A percentile compares a stretch with the other conserved stretches of the same genome.
Conservation (phyloP, 1,140 invertebrate species). For the Drusus annulatus region DNA sequence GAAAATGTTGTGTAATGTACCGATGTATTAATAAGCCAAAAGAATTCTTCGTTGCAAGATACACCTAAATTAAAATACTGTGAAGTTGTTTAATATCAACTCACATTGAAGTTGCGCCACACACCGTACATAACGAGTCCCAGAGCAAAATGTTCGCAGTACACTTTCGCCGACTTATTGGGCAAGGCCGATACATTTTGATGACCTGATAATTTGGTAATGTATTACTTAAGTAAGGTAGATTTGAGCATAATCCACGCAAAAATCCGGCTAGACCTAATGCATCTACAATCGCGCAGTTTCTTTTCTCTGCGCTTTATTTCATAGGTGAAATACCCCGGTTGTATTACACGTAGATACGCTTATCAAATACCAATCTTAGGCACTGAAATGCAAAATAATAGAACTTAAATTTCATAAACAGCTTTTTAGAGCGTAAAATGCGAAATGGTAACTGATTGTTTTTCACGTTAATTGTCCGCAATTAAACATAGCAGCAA, state of each 20-base stretch:
- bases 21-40: no score
- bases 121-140: slow-evolving; percentile 43
- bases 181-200: slow-evolving; percentile 49
- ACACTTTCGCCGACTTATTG: slow-evolving; percentile 47
- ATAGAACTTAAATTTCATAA: no score
- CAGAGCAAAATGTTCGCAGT: slow-evolving; percentile 45
- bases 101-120: slow-evolving; percentile 24
- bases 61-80: neutral
- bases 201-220: slow-evolving; percentile 44
- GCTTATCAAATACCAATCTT: no score
- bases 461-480: no score
- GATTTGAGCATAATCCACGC: slow-evolving; percentile 6
- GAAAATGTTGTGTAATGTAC: no score
- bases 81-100: slow-evolving; percentile 33
- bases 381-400: no score
- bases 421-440: slow-evolving; percentile 16
- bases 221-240: slow-evolving; percentile 22
- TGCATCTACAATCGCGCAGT: no score
- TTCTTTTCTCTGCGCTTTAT: no score
- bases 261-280: no score
- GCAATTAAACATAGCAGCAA: no score
- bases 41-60: neutral
- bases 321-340: no score
- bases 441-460: slow-evolving; percentile 3
- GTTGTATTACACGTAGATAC: no score